Percentiles rank a stretch among this genome's conserved stretches.
Conservation (phyloP, 2,797 vertebrate genomes). For the Anabacerthia variegaticeps region DNA sequence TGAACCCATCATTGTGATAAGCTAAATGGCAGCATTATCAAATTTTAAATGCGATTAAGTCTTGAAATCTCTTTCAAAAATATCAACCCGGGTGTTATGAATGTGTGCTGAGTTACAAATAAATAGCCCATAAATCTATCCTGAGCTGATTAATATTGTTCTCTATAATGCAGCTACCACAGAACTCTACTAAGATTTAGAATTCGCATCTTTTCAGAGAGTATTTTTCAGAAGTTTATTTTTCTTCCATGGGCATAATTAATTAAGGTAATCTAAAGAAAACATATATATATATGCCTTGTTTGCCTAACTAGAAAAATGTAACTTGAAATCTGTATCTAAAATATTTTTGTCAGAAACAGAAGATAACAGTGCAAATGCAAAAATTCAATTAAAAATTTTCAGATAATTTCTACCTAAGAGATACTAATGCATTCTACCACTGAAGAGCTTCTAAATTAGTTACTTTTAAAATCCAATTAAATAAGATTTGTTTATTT, state of each 20-base stretch:
- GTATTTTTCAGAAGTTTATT: not conserved
- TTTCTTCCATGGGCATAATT: not conserved
- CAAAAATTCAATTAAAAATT: not conserved
- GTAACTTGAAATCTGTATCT: not conserved
- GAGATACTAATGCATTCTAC: not conserved
- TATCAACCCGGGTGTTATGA: not conserved
- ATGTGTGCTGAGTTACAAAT: not conserved
- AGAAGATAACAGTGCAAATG: not conserved
- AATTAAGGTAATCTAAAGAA: not conserved
- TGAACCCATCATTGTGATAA: not conserved
- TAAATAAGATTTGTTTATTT: not conserved
- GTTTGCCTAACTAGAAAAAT: not conserved
- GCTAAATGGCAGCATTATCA: not conserved
- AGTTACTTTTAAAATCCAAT: not conserved
- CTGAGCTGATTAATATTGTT: not conserved
- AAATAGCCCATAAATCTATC: not conserved
- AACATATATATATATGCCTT: not conserved
- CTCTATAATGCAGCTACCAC: not conserved
- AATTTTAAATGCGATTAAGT: not conserved
- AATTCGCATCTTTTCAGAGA: not conserved
- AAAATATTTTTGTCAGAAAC: not conserved
- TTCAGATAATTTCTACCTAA: not conserved
- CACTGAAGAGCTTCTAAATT: not conserved
- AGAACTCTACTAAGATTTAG: not conserved
- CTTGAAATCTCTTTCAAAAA: constrained; percentile 1